A percentile compares a stretch with the other conserved stretches of the same genome.
These are phyloP conservation scores for Epirrhoe alternata DNA, from an alignment of 2,888 invertebrate species.

Conservation along the genomic window DNA sequence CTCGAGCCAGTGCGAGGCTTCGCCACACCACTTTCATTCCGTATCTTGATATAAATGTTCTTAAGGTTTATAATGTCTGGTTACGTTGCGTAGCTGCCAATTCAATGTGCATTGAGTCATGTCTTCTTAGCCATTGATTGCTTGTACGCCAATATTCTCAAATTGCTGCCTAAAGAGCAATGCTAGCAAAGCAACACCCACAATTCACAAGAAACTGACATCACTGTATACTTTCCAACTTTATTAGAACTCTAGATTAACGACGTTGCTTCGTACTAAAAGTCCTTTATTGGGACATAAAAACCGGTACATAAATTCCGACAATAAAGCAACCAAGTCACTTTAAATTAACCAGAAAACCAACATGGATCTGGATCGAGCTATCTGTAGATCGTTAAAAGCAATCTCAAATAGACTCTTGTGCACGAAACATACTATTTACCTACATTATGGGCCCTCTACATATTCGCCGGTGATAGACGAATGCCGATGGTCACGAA, in stretches of 20 bases:
- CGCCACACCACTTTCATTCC: no score
- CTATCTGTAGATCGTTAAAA: background rate
- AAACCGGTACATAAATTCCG: slow-evolving; percentile 73
- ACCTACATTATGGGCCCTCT: no score
- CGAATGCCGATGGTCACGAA: no score
- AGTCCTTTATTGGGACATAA: slow-evolving; percentile 77
- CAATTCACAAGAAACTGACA: slow-evolving; percentile 40
- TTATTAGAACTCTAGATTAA: slow-evolving; percentile 74
- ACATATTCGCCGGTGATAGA: no score
- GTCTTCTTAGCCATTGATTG: no score
- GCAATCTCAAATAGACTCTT: background rate
- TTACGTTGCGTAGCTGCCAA: no score
- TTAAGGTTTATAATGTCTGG: no score
- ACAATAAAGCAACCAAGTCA: slow-evolving; percentile 68
- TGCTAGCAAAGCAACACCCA: slow-evolving; percentile 29
- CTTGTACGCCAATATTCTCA: background rate
- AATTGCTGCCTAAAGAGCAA: slow-evolving; percentile 3
- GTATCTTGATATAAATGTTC: no score
- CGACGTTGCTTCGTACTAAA: slow-evolving; percentile 71
- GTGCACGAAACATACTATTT: no score
- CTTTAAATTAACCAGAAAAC: slow-evolving; percentile 80
- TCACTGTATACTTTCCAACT: slow-evolving; percentile 56
- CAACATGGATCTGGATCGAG: slow-evolving; percentile 37
- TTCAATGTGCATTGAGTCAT: no score
- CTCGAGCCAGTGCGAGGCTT: no score